phyloP scores from a whole-genome alignment of 1,140 invertebrate genomes.

The Ectropis grisescens region DNA sequence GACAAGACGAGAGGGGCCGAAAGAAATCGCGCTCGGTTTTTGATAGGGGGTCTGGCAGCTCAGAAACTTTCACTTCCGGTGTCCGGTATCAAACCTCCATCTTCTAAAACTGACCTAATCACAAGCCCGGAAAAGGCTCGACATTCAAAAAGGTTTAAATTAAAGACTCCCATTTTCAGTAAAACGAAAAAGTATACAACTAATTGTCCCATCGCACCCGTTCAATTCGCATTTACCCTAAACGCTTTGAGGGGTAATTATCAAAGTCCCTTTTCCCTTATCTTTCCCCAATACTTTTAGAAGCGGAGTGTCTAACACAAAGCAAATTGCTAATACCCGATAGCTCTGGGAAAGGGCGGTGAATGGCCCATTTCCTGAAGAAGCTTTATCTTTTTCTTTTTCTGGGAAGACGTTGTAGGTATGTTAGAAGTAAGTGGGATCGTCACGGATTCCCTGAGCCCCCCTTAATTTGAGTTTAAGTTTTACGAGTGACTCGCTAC shows the following conservation, averaged over 20 bases:
- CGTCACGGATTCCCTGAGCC: slow-evolving; percentile 13
- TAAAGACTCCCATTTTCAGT: neutral
- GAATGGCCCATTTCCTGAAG: slow-evolving; percentile 36
- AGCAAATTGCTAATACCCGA: slow-evolving; percentile 42
- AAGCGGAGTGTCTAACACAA: slow-evolving; percentile 25
- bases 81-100: neutral
- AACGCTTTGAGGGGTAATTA: slow-evolving; percentile 22
- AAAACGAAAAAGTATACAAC: slow-evolving; percentile 11
- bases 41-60: slow-evolving; percentile 21
- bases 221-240: slow-evolving; percentile 23
- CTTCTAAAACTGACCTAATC: neutral
- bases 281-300: slow-evolving; percentile 23
- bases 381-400: slow-evolving; percentile 32
- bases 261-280: slow-evolving; percentile 21
- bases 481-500: slow-evolving; percentile 16
- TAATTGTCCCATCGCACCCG: slow-evolving; percentile 18
- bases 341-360: slow-evolving; percentile 25
- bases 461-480: slow-evolving; percentile 17
- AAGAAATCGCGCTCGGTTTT: slow-evolving; percentile 14
- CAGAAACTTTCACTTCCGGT: no score
- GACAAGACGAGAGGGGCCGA: slow-evolving; percentile 15
- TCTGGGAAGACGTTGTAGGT: slow-evolving; percentile 2
- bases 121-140: neutral
- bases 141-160: slow-evolving; percentile 1
- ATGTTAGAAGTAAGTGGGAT: slow-evolving; percentile 11